A percentile compares a stretch with the other conserved stretches of the same genome.
These are phyloP conservation scores for Eristalis pertinax DNA, from an alignment of 2,888 invertebrate species.

Conservation along the genomic window DNA sequence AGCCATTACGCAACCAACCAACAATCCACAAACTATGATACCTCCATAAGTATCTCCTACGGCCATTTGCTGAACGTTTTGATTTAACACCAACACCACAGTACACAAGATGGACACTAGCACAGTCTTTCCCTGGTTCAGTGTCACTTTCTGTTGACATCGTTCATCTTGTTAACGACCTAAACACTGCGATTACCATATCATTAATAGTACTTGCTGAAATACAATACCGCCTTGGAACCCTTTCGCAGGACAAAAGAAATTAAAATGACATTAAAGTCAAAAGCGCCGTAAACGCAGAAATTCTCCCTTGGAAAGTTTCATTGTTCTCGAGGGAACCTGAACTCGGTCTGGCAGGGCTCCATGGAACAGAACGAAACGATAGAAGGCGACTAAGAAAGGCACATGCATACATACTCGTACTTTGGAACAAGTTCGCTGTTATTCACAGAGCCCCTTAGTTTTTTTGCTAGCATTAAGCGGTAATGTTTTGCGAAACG, in stretches of 20 bases:
- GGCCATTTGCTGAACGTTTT: neutral
- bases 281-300: slow-evolving; percentile 64
- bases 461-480: slow-evolving; percentile 34
- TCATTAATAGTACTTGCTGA: slow-evolving; percentile 63
- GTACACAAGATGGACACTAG: neutral
- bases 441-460: slow-evolving; percentile 26
- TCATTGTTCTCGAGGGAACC: slow-evolving; percentile 46
- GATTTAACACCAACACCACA: neutral
- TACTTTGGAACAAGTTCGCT: slow-evolving; percentile 16
- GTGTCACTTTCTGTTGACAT: slow-evolving; percentile 12
- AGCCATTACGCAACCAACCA: slow-evolving; percentile 1
- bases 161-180: slow-evolving; percentile 61
- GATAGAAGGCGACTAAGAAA: slow-evolving; percentile 25
- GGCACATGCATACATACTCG: slow-evolving; percentile 35
- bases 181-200: slow-evolving; percentile 67
- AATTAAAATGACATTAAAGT: slow-evolving; percentile 71
- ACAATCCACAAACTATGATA: slow-evolving; percentile 15
- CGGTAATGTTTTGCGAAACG: slow-evolving; percentile 28
- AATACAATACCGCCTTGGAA: slow-evolving; percentile 51
- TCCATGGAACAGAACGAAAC: slow-evolving; percentile 24
- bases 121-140: neutral
- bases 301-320: slow-evolving; percentile 45
- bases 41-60: neutral
- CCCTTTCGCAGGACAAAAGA: slow-evolving; percentile 64
- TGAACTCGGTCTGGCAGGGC: neutral